These are phyloP conservation scores for Pristionchus arcanus DNA, from an alignment of 2,888 invertebrate species.

Conservation along the genomic window DNA sequence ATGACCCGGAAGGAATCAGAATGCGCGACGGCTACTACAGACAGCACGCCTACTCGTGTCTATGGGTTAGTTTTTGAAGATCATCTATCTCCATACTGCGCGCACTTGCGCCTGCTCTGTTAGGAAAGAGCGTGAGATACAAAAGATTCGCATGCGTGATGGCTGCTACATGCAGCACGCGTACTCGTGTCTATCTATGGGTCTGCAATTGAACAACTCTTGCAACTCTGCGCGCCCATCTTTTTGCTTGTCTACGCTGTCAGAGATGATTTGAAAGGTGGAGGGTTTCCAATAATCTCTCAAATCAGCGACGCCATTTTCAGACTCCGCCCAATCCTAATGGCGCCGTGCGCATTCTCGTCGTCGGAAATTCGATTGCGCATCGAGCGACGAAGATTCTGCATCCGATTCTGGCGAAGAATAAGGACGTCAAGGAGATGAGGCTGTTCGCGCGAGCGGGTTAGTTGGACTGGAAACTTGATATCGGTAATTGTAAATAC, in stretches of 20 bases:
- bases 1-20: background rate
- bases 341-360: background rate
- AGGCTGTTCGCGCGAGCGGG: slow-evolving; percentile 30
- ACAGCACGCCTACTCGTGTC: background rate
- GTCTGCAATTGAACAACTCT: too few relatives aligned
- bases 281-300: too few relatives aligned
- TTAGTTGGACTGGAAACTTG: background rate
- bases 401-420: background rate
- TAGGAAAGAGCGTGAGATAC: background rate
- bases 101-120: too few relatives aligned
- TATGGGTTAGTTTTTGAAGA: background rate
- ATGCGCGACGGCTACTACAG: slow-evolving; percentile 23
- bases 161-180: too few relatives aligned
- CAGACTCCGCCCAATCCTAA: background rate
- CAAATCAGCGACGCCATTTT: too few relatives aligned
- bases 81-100: too few relatives aligned
- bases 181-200: too few relatives aligned
- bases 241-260: too few relatives aligned
- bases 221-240: too few relatives aligned
- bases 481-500: too few relatives aligned
- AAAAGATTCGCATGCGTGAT: too few relatives aligned
- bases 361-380: slow-evolving; percentile 8
- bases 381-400: slow-evolving; percentile 28
- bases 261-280: too few relatives aligned
- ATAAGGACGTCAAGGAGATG: background rate